A percentile compares a stretch with the other conserved stretches of the same genome.
phyloP scores from a whole-genome alignment of 2,797 vertebrate genomes.

The Xenentodon cancila region DNA sequence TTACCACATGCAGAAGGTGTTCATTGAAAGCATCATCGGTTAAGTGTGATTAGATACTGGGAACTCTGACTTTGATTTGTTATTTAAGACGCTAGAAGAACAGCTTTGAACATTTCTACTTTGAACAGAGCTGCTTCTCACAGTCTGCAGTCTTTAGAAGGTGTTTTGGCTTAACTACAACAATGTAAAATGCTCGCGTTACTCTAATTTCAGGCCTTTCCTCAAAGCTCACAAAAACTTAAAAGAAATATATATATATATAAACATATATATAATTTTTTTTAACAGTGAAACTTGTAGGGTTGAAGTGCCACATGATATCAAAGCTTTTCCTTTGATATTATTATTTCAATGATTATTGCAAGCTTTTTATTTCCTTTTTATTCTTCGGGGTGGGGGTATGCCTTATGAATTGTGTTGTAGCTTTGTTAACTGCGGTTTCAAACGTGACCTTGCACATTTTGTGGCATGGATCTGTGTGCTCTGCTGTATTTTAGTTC shows the following conservation, averaged over 20 bases:
- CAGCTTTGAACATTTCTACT: too few relatives aligned
- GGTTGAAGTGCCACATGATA: constrained; percentile 59
- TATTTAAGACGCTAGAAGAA: too few relatives aligned
- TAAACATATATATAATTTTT: too few relatives aligned
- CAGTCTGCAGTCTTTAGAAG: constrained; percentile 5
- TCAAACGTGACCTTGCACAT: constrained; percentile 75
- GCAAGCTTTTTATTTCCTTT: constrained; percentile 23
- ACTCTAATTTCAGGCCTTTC: constrained; percentile 24
- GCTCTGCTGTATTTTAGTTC: constrained; percentile 67
- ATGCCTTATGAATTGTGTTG: constrained; percentile 74
- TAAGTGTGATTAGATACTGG: neutral
- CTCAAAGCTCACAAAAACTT: constrained; percentile 44
- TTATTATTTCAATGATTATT: constrained; percentile 13
- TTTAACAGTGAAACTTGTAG: constrained; percentile 31
- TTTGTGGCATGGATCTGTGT: constrained; percentile 79
- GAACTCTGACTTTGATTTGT: too few relatives aligned
- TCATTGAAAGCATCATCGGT: neutral
- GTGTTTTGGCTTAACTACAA: constrained; percentile 3
- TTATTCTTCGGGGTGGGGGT: constrained; percentile 23
- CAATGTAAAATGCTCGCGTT: constrained; percentile 18
- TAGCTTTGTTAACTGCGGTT: constrained; percentile 78
- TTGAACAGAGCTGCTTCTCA: neutral
- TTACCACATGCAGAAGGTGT: neutral
- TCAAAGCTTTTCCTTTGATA: constrained; percentile 47
- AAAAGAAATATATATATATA: neutral